These are phyloP conservation scores for Drosophila aff. DNA, from an alignment of 1,140 invertebrate genomes.

Conservation along the genomic window DNA sequence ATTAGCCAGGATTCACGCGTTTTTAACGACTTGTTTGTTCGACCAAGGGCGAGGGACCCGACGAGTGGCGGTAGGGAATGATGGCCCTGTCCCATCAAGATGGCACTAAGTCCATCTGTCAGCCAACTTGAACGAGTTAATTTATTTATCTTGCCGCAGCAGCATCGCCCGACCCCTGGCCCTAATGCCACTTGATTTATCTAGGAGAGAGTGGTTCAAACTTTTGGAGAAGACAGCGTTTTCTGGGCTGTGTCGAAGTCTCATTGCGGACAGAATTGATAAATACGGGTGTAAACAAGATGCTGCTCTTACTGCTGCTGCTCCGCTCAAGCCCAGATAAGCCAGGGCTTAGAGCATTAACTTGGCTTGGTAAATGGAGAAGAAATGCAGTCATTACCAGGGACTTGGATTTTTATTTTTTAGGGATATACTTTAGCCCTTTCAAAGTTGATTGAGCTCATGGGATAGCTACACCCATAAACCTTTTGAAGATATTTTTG, in stretches of 20 bases:
- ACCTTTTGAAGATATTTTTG: background rate
- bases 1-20: conserved; percentile 61
- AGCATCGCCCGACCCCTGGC: conserved; percentile 11
- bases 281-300: conserved; percentile 53
- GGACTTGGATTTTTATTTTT: background rate
- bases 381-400: conserved; percentile 32
- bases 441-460: background rate
- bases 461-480: background rate
- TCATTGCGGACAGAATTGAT: conserved; percentile 38
- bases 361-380: conserved; percentile 21
- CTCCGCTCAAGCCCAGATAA: conserved; percentile 22
- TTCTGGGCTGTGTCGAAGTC: conserved; percentile 22
- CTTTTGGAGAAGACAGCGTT: conserved; percentile 7
- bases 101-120: conserved; percentile 54
- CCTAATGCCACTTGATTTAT: conserved; percentile 60
- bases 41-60: background rate
- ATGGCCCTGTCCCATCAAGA: conserved; percentile 29
- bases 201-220: conserved; percentile 49
- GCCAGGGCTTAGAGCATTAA: conserved; percentile 18
- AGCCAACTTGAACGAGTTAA: conserved; percentile 61
- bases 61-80: background rate
- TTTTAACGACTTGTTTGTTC: conserved; percentile 69
- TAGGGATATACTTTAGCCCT: too few species aligned
- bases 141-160: conserved; percentile 54
- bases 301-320: conserved; percentile 4